These are phyloP conservation scores for Lasiurus cinereus DNA, from an alignment of 2,113 vertebrate species.

Conservation along the genomic window DNA sequence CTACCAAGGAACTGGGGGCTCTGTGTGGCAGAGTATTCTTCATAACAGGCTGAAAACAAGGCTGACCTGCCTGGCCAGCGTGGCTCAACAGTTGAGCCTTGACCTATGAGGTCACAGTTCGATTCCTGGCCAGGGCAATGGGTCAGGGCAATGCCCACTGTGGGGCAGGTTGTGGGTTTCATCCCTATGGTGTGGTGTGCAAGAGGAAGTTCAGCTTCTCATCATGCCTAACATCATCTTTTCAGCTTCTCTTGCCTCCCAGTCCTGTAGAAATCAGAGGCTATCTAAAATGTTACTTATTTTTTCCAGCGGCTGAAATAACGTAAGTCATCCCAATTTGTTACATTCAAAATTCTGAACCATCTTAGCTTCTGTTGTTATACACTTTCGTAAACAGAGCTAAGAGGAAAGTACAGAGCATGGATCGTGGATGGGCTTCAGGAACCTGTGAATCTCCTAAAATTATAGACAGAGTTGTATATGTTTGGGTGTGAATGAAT, in stretches of 20 bases:
- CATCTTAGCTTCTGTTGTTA: not conserved
- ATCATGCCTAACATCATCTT: not conserved
- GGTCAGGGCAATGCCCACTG: no score
- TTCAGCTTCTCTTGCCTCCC: not conserved
- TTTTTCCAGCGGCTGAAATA: not conserved
- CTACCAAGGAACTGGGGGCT: accelerated
- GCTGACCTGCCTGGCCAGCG: no score
- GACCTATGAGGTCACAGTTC: no score
- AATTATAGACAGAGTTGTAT: not conserved
- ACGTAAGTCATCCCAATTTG: not conserved
- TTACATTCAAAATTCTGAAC: not conserved
- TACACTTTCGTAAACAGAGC: not conserved
- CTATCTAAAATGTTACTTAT: not conserved
- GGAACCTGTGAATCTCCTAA: not conserved
- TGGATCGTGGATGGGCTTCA: not conserved
- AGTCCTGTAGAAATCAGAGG: not conserved
- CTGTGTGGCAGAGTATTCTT: not conserved
- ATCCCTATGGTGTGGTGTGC: no score
- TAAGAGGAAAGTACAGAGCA: not conserved
- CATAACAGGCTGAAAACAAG: not conserved
- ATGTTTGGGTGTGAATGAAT: not conserved
- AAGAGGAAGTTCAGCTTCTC: not conserved
- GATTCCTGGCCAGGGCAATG: no score
- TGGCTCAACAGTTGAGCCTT: no score
- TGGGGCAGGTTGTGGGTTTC: no score